Evolutionary conservation across 1,140 invertebrate species (phyloP).

Genomic region (Notospermus geniculatus): DNA sequence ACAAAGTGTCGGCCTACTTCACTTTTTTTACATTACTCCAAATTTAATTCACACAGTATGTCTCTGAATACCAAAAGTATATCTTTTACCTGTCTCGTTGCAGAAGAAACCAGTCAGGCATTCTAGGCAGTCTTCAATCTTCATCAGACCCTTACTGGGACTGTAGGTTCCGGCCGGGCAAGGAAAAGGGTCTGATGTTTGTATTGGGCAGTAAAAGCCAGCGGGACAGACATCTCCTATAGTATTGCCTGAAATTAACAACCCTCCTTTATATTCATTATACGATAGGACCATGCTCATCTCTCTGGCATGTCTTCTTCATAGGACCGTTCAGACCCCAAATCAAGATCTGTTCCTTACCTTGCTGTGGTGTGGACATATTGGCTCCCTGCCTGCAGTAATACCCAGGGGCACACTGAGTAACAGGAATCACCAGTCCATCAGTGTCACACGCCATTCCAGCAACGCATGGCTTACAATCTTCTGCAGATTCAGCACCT

Average conservation of each 20-base stretch:
- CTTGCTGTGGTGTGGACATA: constrained; percentile 41
- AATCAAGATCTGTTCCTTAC: too few species aligned
- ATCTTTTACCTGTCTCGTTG: constrained; percentile 41
- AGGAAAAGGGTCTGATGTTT: constrained; percentile 35
- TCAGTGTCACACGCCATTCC: constrained; percentile 46
- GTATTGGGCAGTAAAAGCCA: constrained; percentile 40
- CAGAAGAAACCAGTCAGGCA: constrained; percentile 46
- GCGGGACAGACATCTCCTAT: constrained; percentile 39
- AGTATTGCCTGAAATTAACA: too few species aligned
- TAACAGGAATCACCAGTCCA: constrained; percentile 42
- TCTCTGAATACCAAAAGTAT: too few species aligned
- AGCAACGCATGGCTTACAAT: constrained; percentile 43
- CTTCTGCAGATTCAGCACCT: constrained; percentile 2
- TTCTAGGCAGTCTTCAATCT: constrained; percentile 38
- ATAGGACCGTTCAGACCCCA: too few species aligned
- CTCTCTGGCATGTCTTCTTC: too few species aligned
- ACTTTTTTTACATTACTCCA: too few species aligned
- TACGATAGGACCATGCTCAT: too few species aligned
- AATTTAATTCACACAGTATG: too few species aligned
- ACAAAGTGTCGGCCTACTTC: too few species aligned
- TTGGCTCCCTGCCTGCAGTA: constrained; percentile 38
- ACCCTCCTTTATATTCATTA: too few species aligned
- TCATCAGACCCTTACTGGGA: constrained; percentile 24
- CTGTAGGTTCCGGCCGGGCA: constrained; percentile 46
- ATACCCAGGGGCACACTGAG: constrained; percentile 43